phyloP scores from a whole-genome alignment of 2,113 vertebrate genomes.

The Ibidorhyncha struthersii region DNA sequence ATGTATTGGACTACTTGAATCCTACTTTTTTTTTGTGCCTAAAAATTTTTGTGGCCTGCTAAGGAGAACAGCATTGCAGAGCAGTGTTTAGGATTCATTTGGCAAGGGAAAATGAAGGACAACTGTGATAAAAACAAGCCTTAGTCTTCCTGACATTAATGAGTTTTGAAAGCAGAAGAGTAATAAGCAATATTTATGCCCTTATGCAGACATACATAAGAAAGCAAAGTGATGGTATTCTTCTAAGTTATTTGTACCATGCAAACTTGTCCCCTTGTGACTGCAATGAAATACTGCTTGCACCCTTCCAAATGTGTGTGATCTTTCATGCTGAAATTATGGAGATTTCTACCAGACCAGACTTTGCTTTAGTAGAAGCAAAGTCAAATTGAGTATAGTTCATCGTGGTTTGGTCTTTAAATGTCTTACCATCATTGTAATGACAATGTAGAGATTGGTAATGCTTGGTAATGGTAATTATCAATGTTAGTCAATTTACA shows the following conservation, averaged over 20 bases:
- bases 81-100: neutral
- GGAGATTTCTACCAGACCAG: neutral
- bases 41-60: neutral
- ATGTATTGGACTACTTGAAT: neutral
- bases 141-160: neutral
- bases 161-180: neutral
- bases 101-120: neutral
- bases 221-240: neutral
- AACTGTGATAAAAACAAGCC: neutral
- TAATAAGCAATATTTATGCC: slow-evolving; percentile 4
- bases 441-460: neutral
- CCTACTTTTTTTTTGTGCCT: neutral
- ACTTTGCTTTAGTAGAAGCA: neutral
- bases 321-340: neutral
- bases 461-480: neutral
- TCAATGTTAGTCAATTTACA: neutral
- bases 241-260: neutral
- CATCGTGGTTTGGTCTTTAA: neutral
- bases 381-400: neutral
- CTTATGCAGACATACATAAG: neutral
- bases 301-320: neutral
- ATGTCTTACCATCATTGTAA: neutral
- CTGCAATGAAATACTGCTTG: neutral
- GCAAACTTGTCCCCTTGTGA: neutral
- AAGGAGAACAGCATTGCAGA: neutral